Evolutionary conservation across 2,888 invertebrate genomes (phyloP).

Genomic region (Xestia ashworthii): DNA sequence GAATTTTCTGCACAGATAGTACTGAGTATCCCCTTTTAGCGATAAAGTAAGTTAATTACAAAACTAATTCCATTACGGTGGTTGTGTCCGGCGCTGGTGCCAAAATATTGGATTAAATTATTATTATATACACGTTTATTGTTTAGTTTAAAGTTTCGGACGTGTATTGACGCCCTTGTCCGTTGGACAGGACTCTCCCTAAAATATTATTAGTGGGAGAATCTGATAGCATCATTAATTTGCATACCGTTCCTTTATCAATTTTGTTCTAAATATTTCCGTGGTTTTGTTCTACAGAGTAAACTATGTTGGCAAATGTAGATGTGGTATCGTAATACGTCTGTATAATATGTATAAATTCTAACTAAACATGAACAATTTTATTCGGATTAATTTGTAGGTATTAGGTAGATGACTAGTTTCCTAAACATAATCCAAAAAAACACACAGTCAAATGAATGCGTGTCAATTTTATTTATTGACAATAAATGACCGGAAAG

Average conservation of each 20-base stretch:
- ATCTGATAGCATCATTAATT: slow-evolving; percentile 56
- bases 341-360: background rate
- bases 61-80: slow-evolving; percentile 83
- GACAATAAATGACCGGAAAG: background rate
- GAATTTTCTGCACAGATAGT: slow-evolving; percentile 79
- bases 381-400: background rate
- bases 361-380: slow-evolving; percentile 2
- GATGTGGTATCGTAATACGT: background rate
- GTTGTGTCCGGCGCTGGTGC: slow-evolving; percentile 69
- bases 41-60: slow-evolving; percentile 83
- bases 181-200: slow-evolving; percentile 36
- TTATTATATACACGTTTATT: slow-evolving; percentile 68
- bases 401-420: background rate
- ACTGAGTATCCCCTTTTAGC: slow-evolving; percentile 78
- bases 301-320: background rate
- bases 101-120: slow-evolving; percentile 73
- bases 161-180: slow-evolving; percentile 59
- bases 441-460: background rate
- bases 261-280: slow-evolving; percentile 21
- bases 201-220: slow-evolving; percentile 44
- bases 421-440: background rate
- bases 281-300: slow-evolving; percentile 7
- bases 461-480: background rate
- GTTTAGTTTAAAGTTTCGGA: slow-evolving; percentile 63
- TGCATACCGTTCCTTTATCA: slow-evolving; percentile 31